A percentile compares a stretch with the other conserved stretches of the same genome.
phyloP scores from a whole-genome alignment of 2,888 invertebrate genomes.

The Parapristionchus giblindavisi region DNA sequence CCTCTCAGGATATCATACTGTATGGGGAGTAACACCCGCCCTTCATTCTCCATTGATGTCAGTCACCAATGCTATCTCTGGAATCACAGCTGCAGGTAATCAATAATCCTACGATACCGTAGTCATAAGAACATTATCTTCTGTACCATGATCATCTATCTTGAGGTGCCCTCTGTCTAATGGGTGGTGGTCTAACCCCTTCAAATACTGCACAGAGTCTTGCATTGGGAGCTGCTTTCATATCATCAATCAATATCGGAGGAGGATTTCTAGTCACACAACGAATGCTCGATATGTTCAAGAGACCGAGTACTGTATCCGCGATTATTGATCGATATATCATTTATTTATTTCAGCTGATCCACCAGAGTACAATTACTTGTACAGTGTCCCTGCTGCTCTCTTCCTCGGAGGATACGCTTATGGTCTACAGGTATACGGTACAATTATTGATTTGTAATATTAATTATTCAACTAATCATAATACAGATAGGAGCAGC shows the following conservation, averaged over 20 bases:
- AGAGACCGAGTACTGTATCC: slow-evolving; percentile 71
- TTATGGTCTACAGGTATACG: slow-evolving; percentile 69
- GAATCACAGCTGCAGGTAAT: slow-evolving; percentile 83
- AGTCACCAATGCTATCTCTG: slow-evolving; percentile 89
- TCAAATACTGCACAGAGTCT: slow-evolving; percentile 80
- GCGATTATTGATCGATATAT: neutral
- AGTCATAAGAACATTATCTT: neutral
- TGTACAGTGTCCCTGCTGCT: slow-evolving; percentile 80
- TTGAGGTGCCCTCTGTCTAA: slow-evolving; percentile 80
- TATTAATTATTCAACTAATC: slow-evolving; percentile 73
- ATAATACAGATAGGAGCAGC: slow-evolving; percentile 10
- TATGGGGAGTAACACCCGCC: slow-evolving; percentile 90
- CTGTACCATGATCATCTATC: too few species aligned
- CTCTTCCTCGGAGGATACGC: slow-evolving; percentile 72
- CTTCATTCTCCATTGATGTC: slow-evolving; percentile 91
- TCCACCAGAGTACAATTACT: slow-evolving; percentile 84
- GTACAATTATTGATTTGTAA: neutral
- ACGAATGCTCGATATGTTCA: slow-evolving; percentile 92
- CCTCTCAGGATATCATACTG: slow-evolving; percentile 81
- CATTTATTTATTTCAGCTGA: slow-evolving; percentile 73
- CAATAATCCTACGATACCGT: too few species aligned
- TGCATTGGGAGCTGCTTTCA: slow-evolving; percentile 84
- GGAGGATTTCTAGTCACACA: slow-evolving; percentile 89
- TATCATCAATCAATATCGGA: slow-evolving; percentile 87
- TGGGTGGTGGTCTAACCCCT: slow-evolving; percentile 77